These are phyloP conservation scores for Lepidocolaptes lacrymiger DNA, from an alignment of 2,797 vertebrate genomes.

Conservation along the genomic window DNA sequence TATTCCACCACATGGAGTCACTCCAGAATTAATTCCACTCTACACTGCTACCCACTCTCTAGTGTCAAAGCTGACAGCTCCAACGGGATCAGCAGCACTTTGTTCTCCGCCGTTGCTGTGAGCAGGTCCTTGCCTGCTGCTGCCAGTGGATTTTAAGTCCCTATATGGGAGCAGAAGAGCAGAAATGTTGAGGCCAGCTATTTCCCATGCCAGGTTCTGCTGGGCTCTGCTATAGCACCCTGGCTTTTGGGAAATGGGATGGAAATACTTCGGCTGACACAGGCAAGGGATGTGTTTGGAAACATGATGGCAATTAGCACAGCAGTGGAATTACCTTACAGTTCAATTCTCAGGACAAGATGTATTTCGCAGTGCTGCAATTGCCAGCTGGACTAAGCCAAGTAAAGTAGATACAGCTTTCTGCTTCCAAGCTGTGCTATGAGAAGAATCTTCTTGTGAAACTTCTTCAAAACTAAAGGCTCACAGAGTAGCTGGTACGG, in stretches of 20 bases:
- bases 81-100: not conserved
- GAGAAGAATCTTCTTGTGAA: not conserved
- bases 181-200: not conserved
- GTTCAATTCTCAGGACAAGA: not conserved
- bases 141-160: not conserved
- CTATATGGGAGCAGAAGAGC: not conserved
- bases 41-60: fast-evolving
- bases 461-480: not conserved
- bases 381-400: not conserved
- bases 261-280: not conserved
- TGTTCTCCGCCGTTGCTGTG: fast-evolving
- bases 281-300: not conserved
- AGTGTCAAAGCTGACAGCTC: not conserved
- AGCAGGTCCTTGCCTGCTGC: not conserved
- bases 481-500: not conserved
- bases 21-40: not conserved
- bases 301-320: not conserved
- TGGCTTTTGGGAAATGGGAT: not conserved
- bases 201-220: not conserved
- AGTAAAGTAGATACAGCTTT: not conserved
- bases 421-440: not conserved
- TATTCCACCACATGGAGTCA: not conserved
- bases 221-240: not conserved
- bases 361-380: not conserved
- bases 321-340: not conserved